Conservation (phyloP, 2,888 invertebrate species). For the Podotricha telesiphe region DNA sequence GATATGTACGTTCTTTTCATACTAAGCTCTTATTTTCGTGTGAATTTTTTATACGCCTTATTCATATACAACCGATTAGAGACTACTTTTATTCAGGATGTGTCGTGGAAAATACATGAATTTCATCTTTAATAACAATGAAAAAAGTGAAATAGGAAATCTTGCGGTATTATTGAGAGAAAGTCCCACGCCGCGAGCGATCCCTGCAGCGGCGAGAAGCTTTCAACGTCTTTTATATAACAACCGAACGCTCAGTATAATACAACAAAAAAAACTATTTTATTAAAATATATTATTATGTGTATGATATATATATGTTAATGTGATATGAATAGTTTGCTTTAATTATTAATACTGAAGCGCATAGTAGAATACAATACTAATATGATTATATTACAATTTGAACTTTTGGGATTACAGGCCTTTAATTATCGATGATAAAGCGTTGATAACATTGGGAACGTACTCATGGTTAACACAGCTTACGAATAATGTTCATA, state of each 20-base stretch:
- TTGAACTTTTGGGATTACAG: not conserved
- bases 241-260: conserved; percentile 37
- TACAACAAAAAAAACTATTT: conserved; percentile 19
- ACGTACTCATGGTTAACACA: not conserved
- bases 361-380: not conserved
- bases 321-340: not conserved
- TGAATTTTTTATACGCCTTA: not conserved
- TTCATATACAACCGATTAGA: not conserved
- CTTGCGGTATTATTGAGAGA: conserved; percentile 34
- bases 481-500: not conserved
- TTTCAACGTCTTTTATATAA: conserved; percentile 52
- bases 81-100: conserved; percentile 19
- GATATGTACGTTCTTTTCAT: not conserved
- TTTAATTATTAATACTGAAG: not conserved
- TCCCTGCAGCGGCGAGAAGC: conserved; percentile 59
- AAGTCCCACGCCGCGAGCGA: conserved; percentile 55
- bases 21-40: not conserved
- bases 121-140: conserved; percentile 24
- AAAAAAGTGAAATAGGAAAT: conserved; percentile 24
- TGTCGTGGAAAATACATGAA: conserved; percentile 17
- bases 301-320: not conserved
- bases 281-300: not conserved
- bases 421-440: not conserved
- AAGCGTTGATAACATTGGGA: not conserved
- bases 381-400: not conserved